These are phyloP conservation scores for Phocoena sinus DNA, from an alignment of 2,113 vertebrate genomes.

Conservation along the genomic window DNA sequence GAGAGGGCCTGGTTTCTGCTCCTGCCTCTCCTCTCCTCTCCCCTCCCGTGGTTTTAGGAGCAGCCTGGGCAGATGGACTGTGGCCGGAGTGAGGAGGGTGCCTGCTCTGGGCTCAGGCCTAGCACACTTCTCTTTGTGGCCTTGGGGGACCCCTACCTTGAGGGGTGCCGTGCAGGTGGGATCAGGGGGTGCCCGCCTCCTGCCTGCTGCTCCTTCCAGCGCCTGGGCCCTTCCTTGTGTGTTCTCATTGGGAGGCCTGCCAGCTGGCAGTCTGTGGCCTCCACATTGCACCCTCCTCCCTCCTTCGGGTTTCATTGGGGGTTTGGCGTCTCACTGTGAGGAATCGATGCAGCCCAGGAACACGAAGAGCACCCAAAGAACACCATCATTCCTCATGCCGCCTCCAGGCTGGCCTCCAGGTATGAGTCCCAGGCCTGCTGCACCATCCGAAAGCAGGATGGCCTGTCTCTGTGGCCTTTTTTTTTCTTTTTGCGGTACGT, in stretches of 20 bases:
- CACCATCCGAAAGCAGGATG: not conserved
- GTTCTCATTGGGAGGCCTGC: not conserved
- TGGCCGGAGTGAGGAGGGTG: not conserved
- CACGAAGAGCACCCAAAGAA: not conserved
- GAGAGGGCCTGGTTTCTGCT: not conserved
- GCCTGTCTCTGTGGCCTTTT: not conserved
- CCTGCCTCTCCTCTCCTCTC: not conserved
- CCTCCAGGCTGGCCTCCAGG: not conserved
- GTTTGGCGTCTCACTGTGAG: not conserved
- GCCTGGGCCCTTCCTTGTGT: not conserved
- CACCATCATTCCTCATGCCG: rapidly evolving
- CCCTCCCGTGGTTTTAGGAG: not conserved
- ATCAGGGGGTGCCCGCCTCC: not conserved
- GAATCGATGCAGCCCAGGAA: not conserved
- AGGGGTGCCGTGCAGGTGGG: not conserved
- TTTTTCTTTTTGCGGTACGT: too few species aligned
- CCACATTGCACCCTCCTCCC: rapidly evolving
- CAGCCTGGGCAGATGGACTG: not conserved
- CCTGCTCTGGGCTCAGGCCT: not conserved
- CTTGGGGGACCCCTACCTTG: not conserved
- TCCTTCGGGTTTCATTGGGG: rapidly evolving
- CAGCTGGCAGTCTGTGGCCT: not conserved
- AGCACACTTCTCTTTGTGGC: not conserved
- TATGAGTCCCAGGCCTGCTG: rapidly evolving
- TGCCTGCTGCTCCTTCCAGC: not conserved